Base-by-base conservation (phyloP, 2,113 vertebrate genomes). In the Gyps fulvus region DNA sequence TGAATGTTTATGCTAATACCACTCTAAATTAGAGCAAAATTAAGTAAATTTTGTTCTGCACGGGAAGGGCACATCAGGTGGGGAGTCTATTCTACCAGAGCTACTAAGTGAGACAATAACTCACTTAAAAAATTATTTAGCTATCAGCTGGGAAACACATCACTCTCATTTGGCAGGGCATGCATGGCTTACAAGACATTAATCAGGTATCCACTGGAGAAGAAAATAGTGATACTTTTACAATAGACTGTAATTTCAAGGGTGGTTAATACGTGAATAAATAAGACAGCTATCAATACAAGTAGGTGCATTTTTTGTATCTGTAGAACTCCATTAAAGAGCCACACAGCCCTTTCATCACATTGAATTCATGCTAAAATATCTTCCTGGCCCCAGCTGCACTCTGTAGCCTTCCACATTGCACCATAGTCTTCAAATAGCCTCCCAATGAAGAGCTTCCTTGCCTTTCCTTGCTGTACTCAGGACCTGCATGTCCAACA, bases 151-250 rank as follows among this genome's bases (percentile, higher is more conserved):
- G 18, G 71, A 83, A 94, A 76, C 58, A 54, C 5, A 77, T 71
- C 90, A 62, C 45, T 79, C 42, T 79, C 54, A 90, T 90, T 91
- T 95, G 55, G 73, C 74, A 91, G 66, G 54, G 25, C 23, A 40
- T 32, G 23, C n/a, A 42, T 45, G 57, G 63, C 70, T 95, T 91
- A 38, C 78, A 83, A 87, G 66, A 47, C 5, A 73, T 83, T 93
- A 93, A 97, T 95, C 91, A 94, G 62, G 38, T 65, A 91, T 83
- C 70, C 84, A 83, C 0, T 70, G 87, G 89, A 94, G 89, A 93
- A 89, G 89, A 95, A 97, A 95, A 94, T 40, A 77, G 71, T 62
- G 70, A 93, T 91, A 93, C 23, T 95, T 97, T 71, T 73, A 86
- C 42, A 83, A 79, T 47, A 95, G 79, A 78, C 49, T 76, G 57